These are phyloP conservation scores for Clepsis dumicolana DNA, from an alignment of 2,888 invertebrate species.

Conservation along the genomic window DNA sequence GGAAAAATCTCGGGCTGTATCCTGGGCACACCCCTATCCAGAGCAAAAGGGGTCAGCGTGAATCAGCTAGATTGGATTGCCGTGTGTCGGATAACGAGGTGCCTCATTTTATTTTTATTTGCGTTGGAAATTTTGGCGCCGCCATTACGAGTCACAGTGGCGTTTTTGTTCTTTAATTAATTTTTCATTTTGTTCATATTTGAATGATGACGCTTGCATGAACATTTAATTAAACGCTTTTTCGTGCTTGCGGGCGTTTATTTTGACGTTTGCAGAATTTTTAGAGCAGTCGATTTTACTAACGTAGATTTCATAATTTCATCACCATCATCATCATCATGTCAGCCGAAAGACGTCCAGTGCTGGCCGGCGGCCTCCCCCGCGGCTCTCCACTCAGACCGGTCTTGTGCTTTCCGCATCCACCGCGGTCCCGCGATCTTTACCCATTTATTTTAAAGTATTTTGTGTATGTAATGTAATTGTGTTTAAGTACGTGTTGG, in stretches of 20 bases:
- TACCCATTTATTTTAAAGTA: no score
- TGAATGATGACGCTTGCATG: slow-evolving; percentile 23
- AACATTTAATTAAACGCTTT: background rate
- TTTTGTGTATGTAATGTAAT: no score
- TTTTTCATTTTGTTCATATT: slow-evolving; percentile 29
- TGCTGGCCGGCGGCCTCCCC: no score
- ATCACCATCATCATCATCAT: no score
- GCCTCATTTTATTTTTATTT: slow-evolving; percentile 61
- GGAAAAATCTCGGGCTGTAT: no score
- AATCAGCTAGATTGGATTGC: slow-evolving; percentile 68
- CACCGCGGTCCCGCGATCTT: no score
- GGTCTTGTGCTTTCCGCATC: no score
- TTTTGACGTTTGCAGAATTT: background rate
- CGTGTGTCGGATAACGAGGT: slow-evolving; percentile 62
- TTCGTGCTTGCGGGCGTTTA: background rate
- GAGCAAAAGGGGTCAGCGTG: slow-evolving; percentile 54
- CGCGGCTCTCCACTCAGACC: no score
- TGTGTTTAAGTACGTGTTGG: no score
- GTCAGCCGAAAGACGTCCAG: no score
- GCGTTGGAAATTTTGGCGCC: slow-evolving; percentile 50
- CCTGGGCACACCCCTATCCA: slow-evolving; percentile 20
- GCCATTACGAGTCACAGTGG: slow-evolving; percentile 47
- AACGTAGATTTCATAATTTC: no score
- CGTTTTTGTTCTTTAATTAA: slow-evolving; percentile 35
- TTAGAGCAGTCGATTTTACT: background rate